Percentiles rank a stretch among this genome's conserved stretches.
Conservation (phyloP, 2,888 invertebrate species). For the Argynnis bischoffii region DNA sequence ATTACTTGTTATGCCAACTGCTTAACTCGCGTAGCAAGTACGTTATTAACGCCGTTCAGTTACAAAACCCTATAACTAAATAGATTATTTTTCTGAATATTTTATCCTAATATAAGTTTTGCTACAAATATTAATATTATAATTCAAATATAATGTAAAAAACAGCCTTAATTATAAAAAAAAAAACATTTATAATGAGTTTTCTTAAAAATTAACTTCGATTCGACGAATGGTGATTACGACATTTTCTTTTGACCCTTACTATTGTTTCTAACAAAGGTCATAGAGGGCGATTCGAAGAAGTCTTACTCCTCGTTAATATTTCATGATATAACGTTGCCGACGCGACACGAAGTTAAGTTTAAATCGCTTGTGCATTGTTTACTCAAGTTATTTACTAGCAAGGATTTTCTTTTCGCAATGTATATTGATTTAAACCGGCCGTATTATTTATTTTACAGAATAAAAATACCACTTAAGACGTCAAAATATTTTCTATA, state of each 20-base stretch:
- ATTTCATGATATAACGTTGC: constrained; percentile 15
- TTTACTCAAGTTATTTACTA: background rate
- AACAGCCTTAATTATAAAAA: background rate
- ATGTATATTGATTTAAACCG: background rate
- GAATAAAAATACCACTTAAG: no score
- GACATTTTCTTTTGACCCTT: constrained; percentile 8
- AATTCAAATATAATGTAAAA: background rate
- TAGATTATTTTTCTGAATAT: no score
- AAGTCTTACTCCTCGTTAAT: constrained; percentile 16
- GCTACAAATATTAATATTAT: no score
- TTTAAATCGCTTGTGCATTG: constrained; percentile 9
- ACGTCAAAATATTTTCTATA: no score
- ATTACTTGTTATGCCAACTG: no score
- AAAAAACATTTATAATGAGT: background rate
- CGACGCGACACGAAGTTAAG: background rate
- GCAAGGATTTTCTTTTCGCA: background rate
- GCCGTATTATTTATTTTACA: background rate
- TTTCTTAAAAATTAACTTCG: constrained; percentile 2
- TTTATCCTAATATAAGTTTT: no score
- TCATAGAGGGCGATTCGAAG: constrained; percentile 9
- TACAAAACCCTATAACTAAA: no score
- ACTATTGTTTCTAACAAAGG: constrained; percentile 20
- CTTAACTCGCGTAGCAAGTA: no score
- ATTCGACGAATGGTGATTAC: background rate
- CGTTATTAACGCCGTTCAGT: no score